Base-by-base conservation (phyloP, 53 echinoderm and acorn worm species). In the Astropecten irregularis region DNA sequence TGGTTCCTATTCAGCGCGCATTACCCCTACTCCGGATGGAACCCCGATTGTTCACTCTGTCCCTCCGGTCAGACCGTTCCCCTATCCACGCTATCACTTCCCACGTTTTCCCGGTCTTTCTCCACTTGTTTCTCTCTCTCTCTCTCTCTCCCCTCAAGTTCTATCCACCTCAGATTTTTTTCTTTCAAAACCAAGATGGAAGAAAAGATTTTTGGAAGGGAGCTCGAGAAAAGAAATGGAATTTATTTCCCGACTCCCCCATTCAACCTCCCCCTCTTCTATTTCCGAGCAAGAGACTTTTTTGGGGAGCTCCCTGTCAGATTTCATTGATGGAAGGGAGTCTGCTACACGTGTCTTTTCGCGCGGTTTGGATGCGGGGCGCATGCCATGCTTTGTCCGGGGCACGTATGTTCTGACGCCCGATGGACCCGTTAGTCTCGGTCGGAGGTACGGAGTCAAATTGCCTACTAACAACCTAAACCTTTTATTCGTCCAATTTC, bases 401-500 rank as follows among this genome's bases (percentile, higher is more conserved):
- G 32, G 84, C 84, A 84, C 84, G 84, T 84, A 84, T 71, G 61
- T 42, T 58, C 69, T 27, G 71, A 44, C 72, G 47, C 60, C 58
- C 14, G 60, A 60, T 36, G 30, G 62, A 72, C 72, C 84, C 71
- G 63, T n/a, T 50, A 62, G 72, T 31, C 61, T 59, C 72, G 40
- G 84, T 56, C 60, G 72, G 62, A 71, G 71, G 72, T 33, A 48
- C 71, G 84, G 72, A 72, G 71, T 84, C 84, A 72, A 49, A 72
- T 84, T 71, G 71, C 84, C 71, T 49, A 55, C 61, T 58, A 72
- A 63, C 84, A 69, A 66, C 72, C 71, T 49, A 84, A 22, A 32
- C 60, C 66, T 61, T 84, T 72, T 84, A 71, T 84, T 72, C 71
- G 32, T 31, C 72, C 72, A 49, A 71, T 59, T 84, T 84, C 84